Conservation (phyloP, 2,113 vertebrate species). For the Mesembrinibis cayennensis region DNA sequence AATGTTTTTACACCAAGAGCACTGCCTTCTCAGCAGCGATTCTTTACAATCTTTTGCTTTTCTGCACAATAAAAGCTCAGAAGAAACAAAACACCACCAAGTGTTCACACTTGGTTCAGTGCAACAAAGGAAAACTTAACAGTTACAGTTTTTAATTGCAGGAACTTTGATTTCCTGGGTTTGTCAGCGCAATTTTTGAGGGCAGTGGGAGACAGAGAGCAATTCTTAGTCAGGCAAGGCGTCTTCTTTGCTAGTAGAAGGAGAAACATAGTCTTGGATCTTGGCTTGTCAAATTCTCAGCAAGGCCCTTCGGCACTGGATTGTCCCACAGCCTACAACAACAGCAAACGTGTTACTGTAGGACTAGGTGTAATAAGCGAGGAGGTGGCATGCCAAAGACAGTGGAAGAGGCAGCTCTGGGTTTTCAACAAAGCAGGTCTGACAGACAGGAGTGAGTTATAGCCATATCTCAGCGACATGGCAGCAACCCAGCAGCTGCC, state of each 20-base stretch:
- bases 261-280: slow-evolving; percentile 84
- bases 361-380: accelerated
- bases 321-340: slow-evolving; percentile 87
- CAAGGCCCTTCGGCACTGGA: slow-evolving; percentile 19
- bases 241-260: slow-evolving; percentile 45
- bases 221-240: background rate
- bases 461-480: background rate
- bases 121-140: background rate
- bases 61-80: background rate
- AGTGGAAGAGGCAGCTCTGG: background rate
- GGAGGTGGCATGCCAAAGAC: background rate
- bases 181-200: background rate
- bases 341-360: background rate
- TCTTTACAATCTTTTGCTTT: background rate
- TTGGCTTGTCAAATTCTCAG: slow-evolving; percentile 60
- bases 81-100: background rate
- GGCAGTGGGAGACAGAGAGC: background rate
- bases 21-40: background rate
- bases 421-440: background rate
- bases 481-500: background rate
- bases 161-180: background rate
- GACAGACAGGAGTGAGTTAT: background rate
- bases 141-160: background rate
- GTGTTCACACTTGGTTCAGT: background rate
- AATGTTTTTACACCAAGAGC: background rate